These are phyloP conservation scores for Tipula vernalis DNA, from an alignment of 2,888 invertebrate genomes.

Conservation along the genomic window DNA sequence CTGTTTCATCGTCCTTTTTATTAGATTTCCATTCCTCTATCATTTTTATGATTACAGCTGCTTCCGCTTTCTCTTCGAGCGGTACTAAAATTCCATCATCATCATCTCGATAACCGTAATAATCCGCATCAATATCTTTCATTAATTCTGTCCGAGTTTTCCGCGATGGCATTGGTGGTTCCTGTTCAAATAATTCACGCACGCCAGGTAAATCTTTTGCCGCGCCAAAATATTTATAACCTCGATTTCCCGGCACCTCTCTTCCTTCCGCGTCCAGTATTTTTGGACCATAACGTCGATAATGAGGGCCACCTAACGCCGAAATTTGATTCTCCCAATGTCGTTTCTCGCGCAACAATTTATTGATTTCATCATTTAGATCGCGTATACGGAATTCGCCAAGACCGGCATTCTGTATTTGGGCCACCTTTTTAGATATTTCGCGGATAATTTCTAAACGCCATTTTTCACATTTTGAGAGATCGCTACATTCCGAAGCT, in stretches of 20 bases:
- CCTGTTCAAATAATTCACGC: constrained; percentile 92
- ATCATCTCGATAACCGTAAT: constrained; percentile 97
- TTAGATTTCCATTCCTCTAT: constrained; percentile 61
- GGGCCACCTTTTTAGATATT: constrained; percentile 95
- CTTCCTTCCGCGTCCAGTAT: constrained; percentile 90
- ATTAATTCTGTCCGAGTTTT: constrained; percentile 93
- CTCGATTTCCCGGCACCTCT: constrained; percentile 94
- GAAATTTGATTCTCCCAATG: constrained; percentile 98
- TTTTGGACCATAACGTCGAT: constrained; percentile 78
- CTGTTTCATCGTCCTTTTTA: constrained; percentile 40
- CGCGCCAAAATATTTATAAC: constrained; percentile 96
- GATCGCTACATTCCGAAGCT: constrained; percentile 87
- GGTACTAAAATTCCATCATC: constrained; percentile 93
- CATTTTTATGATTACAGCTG: constrained; percentile 43
- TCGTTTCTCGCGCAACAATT: constrained; percentile 84
- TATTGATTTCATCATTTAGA: constrained; percentile 98
- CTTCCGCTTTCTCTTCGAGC: constrained; percentile 70
- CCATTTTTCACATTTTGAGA: constrained; percentile 92
- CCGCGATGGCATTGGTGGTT: constrained; percentile 77
- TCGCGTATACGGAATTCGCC: constrained; percentile 97
- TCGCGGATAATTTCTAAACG: constrained; percentile 93
- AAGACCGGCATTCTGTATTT: constrained; percentile 98
- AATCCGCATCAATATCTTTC: constrained; percentile 97
- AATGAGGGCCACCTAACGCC: constrained; percentile 90
- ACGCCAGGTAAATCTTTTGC: constrained; percentile 97